Evolutionary conservation across 2,888 invertebrate species (phyloP), one percentile per base, ranked within the genome.

Genomic region (Biston betularia): DNA sequence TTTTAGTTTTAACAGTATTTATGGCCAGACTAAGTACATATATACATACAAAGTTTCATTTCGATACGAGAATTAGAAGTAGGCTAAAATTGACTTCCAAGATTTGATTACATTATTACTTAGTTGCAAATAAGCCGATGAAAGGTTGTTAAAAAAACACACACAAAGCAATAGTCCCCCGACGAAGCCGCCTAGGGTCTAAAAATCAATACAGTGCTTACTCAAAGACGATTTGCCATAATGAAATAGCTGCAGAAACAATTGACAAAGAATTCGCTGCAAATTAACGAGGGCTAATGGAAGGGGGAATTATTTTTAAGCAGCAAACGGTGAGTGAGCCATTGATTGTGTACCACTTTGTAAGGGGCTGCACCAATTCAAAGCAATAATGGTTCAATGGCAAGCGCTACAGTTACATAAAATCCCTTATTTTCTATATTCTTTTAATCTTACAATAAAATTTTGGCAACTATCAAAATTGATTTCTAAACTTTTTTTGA

Each of bases 241-340:
- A 68, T 77, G 73, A 82, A 84, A 82, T 78, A 77, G 73, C 73
- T 73, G 65, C 73, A 71, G 72, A 76, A 83, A 84, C 79, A 83
- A 86, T 84, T 74, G 72, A 65, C 72, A 67, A 82, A 83, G 83
- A 82, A 84, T 86, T 82, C 79, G 73, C 78, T 77, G 80, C 78
- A 83, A 83, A 83, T 85, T 83, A 84, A 83, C 79, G 84, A 80
- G 77, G 75, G 79, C 58, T 79, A 86, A 89, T 86, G 79, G 82
- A 82, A 80, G 83, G 84, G 24, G 72, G 84, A 88, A 86, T 88
- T 86, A 86, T 86, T 88, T 88, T 86, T 86, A 88, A 88, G 84
- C 81, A 81, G 81, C 71, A 70, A 71, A 63, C 59, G 63, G 68
- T 68, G 65, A 62, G 58, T 44, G 58, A 53, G 63, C 70, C 79